Conservation (phyloP, 2,888 invertebrate species). For the Pristionchus exspectatus region DNA sequence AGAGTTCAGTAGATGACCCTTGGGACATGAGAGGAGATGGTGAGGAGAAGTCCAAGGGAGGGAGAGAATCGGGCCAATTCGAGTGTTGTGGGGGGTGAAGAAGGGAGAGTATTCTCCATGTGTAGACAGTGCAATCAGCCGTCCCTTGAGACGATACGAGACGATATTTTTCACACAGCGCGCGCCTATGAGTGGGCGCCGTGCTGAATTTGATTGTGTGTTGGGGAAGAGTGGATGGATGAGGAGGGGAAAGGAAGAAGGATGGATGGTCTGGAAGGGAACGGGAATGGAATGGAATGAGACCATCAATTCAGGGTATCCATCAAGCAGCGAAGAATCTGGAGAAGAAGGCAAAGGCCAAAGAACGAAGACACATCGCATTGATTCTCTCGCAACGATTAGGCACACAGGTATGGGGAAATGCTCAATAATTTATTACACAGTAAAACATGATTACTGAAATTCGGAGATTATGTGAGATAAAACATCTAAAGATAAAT, state of each 20-base stretch:
- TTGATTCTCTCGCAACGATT: slow-evolving; percentile 75
- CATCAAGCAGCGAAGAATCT: slow-evolving; percentile 78
- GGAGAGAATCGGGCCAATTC: slow-evolving; percentile 37
- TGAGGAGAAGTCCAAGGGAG: neutral
- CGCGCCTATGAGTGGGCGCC: slow-evolving; percentile 16
- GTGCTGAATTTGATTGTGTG: slow-evolving; percentile 5
- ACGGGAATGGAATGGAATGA: neutral
- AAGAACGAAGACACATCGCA: slow-evolving; percentile 76
- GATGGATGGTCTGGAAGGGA: neutral
- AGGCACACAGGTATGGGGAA: slow-evolving; percentile 72
- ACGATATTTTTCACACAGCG: slow-evolving; percentile 19
- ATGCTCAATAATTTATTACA: neutral
- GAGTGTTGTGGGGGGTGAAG: slow-evolving; percentile 19
- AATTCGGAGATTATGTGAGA: no score
- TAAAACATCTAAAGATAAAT: no score
- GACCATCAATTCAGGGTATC: slow-evolving; percentile 70
- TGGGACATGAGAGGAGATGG: neutral
- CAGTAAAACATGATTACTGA: no score
- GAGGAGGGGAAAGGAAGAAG: neutral
- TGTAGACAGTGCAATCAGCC: slow-evolving; percentile 42
- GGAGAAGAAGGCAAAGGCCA: slow-evolving; percentile 77
- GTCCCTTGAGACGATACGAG: neutral
- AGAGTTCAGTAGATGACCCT: slow-evolving; percentile 15
- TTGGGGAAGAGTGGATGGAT: neutral
- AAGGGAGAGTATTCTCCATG: neutral